A percentile compares a stretch with the other conserved stretches of the same genome.
Evolutionary conservation across 2,888 invertebrate species (phyloP).

Genomic region (Achlya flavicornis): DNA sequence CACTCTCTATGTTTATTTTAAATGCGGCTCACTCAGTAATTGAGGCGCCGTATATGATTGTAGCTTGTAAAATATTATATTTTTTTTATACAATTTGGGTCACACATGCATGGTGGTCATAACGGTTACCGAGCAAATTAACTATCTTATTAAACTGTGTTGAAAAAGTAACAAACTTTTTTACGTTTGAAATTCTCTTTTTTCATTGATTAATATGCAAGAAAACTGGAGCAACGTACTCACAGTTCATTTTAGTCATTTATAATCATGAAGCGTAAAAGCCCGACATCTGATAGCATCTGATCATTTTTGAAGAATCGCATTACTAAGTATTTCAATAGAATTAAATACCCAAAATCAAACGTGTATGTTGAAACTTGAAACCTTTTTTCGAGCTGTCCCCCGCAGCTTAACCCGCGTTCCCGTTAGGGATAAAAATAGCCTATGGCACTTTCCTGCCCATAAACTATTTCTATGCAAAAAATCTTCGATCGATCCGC

Average conservation of each 20-base stretch:
- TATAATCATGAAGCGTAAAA: slow-evolving; percentile 26
- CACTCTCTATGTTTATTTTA: background rate
- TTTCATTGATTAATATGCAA: slow-evolving; percentile 35
- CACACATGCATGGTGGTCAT: slow-evolving; percentile 28
- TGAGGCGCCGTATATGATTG: background rate
- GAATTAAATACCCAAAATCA: too few species aligned
- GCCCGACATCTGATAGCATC: slow-evolving; percentile 8
- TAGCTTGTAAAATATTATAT: background rate
- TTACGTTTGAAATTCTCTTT: slow-evolving; percentile 19
- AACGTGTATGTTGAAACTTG: too few species aligned
- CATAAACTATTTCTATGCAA: too few species aligned
- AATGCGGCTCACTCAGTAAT: background rate
- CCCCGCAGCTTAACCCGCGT: too few species aligned
- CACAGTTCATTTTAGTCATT: slow-evolving; percentile 32
- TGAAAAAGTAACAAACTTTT: slow-evolving; percentile 30
- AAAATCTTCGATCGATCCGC: too few species aligned
- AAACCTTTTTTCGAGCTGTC: too few species aligned
- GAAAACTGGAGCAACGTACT: slow-evolving; percentile 43
- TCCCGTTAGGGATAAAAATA: too few species aligned
- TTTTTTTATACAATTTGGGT: slow-evolving; percentile 9
- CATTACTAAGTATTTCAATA: background rate
- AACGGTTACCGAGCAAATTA: slow-evolving; percentile 46
- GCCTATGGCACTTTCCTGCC: too few species aligned
- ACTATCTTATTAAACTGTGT: slow-evolving; percentile 28
- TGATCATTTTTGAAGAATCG: slow-evolving; percentile 17